Evolutionary conservation across 2,113 vertebrate genomes (phyloP), one percentile per base, ranked within the genome.

Genomic region (Notarius lentiginosus): DNA sequence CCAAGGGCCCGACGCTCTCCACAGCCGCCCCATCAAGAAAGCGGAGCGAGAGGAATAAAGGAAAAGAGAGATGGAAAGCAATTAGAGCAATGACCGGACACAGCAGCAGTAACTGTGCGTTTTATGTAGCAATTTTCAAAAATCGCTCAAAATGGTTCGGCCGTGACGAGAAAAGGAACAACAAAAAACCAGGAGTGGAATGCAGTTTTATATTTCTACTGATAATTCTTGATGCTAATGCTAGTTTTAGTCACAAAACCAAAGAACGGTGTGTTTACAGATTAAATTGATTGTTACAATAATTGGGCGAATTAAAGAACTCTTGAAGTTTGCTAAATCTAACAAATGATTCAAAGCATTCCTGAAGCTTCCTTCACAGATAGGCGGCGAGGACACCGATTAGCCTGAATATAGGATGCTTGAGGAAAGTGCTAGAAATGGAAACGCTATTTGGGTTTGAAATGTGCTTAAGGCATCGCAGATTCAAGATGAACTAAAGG

Each of bases 1-100:
- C 95, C 91, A 93, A 92, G 93, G 93, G 93, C 94, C 92, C 65
- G 93, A 90, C 90, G 91, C 92, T 94, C 94, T 93, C 91, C 93
- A 92, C 91, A 92, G 76, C 84, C 68, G 15, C 51, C 68, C 58
- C 94, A 94, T 94, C 93, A 91, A 94, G 94, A 93, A 60, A 94
- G 93, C 55, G 63, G 87, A 89, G 89, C 91, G 87, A 90, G 77
- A 91, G 86, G 91, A 90, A 93, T 89, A 90, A 91, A 93, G 85
- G 84, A 87, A 90, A 88, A 92, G 89, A 91, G 90, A 89, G 91
- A 49, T 75, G 91, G 88, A 93, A 92, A 93, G 92, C 90, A 94
- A 93, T 93, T 92, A 94, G 93, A 93, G 30, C 92, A 93, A 92
- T 91, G 92, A 93, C 88, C 91, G 89, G 90, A 90, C 90, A 89